These are phyloP conservation scores for Stenoptilia bipunctidactyla DNA, from an alignment of 2,888 invertebrate genomes.

Conservation along the genomic window DNA sequence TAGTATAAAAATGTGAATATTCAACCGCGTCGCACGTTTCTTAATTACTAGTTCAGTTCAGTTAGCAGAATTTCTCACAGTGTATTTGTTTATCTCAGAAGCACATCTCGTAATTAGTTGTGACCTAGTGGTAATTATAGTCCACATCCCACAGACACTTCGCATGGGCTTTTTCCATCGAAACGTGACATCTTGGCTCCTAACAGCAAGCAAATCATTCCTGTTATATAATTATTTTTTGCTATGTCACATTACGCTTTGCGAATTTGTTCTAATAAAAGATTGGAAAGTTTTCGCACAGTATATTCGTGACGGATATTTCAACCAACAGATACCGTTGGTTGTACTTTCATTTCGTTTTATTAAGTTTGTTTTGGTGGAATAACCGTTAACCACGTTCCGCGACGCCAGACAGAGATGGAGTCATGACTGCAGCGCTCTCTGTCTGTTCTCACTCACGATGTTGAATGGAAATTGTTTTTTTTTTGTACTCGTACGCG, in stretches of 20 bases:
- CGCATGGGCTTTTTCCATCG: slow-evolving; percentile 1
- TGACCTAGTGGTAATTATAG: slow-evolving; percentile 34
- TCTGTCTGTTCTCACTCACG: slow-evolving; percentile 19
- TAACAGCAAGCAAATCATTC: neutral
- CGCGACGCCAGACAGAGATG: neutral
- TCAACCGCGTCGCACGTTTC: too few relatives aligned
- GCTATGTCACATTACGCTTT: neutral
- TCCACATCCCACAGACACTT: slow-evolving; percentile 17
- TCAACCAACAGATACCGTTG: slow-evolving; percentile 35
- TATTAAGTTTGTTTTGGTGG: slow-evolving; percentile 42
- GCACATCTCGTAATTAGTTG: slow-evolving; percentile 24
- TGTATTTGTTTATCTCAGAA: slow-evolving; percentile 19
- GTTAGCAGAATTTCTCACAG: slow-evolving; percentile 2
- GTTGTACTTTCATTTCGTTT: slow-evolving; percentile 46
- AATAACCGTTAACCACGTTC: slow-evolving; percentile 38
- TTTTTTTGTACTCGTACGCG: slow-evolving; percentile 39
- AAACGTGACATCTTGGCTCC: neutral
- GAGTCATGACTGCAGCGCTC: slow-evolving; percentile 1
- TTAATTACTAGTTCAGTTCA: too few relatives aligned
- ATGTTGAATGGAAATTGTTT: slow-evolving; percentile 42
- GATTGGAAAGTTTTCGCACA: slow-evolving; percentile 8
- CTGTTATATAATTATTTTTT: neutral
- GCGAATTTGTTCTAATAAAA: neutral
- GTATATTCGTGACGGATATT: slow-evolving; percentile 14
- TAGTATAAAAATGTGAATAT: too few relatives aligned